Evolutionary conservation across 2,113 vertebrate species (phyloP).

Genomic region (Hemichromis elongatus): DNA sequence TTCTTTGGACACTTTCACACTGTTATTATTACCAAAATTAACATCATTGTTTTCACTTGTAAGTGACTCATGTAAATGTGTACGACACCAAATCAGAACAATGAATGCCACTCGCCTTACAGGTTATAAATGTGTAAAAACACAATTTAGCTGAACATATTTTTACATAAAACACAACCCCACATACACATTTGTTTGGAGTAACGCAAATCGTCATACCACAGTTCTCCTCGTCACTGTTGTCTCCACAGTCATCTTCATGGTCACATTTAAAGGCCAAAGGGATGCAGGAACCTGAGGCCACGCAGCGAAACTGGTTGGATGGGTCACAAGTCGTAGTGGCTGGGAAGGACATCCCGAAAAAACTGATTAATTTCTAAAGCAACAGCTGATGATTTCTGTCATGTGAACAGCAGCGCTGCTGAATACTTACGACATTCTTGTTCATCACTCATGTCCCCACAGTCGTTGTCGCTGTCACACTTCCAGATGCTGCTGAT

Average conservation of each 20-base stretch:
- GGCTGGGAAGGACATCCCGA: conserved; percentile 64
- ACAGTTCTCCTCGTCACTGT: conserved; percentile 92
- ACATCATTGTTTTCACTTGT: too few relatives aligned
- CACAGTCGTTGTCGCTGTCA: conserved; percentile 95
- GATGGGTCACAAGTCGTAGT: conserved; percentile 85
- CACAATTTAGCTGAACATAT: neutral
- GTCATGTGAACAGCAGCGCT: accelerated
- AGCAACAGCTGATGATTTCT: neutral
- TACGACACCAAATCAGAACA: too few relatives aligned
- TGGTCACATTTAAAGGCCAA: conserved; percentile 97
- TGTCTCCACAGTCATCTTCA: conserved; percentile 96
- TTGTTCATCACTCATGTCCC: conserved; percentile 95
- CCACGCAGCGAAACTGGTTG: conserved; percentile 90
- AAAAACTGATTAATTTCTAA: neutral
- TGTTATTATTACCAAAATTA: too few relatives aligned
- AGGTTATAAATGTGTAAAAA: neutral
- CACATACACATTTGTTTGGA: neutral
- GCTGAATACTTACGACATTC: conserved; percentile 86
- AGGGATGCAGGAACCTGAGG: conserved; percentile 90
- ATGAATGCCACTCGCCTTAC: neutral
- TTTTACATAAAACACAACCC: neutral
- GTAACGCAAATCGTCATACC: conserved; percentile 68
- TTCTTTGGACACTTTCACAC: neutral
- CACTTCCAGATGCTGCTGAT: conserved; percentile 98
- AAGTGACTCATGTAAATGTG: neutral